Base-by-base conservation (phyloP, 1,140 invertebrate species). In the Mercenaria mercenaria region DNA sequence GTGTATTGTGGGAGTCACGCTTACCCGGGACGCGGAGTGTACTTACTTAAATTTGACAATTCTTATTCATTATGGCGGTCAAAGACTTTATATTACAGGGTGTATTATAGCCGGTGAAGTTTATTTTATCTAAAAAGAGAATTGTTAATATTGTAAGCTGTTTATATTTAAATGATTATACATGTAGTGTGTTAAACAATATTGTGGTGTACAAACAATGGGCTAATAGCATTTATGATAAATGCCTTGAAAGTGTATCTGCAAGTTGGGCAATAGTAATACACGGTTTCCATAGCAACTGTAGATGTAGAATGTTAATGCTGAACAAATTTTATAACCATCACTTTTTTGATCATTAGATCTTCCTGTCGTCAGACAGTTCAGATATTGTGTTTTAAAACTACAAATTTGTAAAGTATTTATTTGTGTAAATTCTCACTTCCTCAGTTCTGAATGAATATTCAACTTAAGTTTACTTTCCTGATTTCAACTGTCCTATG, bases 21-120 rank as follows among this genome's bases (percentile, higher is more conserved):
- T 37, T 99, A 99, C 96, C 99, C 99, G 6, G 99, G 96, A 10
- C 94, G 98, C 29, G 99, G 99, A 52, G 98, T 99, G 52, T 99
- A 99, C 96, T 96, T 99, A 95, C 97, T 99, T 13, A 99, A 99
- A 96, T 99, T 99, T 96, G 99, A 99, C 96, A 99, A 99, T 96
- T 99, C 99, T 0, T 99, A 99, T 96, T 99, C 99, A 61, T 96
- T 99, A 83, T 99, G 99, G 99, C 97, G 99, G 93, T 99, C 98
- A 92, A 99, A 99, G 97, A 99, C 98, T 18, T 97, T 99, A 39
- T 99, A 99, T 96, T 99, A 99, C 96, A 97, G 99, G 96, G 99
- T 99, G 61, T 99, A 99, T 95, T 99, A 99, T 94, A 99, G 99
- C 72, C 92, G 95, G 90, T 95, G 88, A 89, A 72, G 32, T 79